Conservation (phyloP, 1,140 invertebrate species). For the Drosophila eugracilis region DNA sequence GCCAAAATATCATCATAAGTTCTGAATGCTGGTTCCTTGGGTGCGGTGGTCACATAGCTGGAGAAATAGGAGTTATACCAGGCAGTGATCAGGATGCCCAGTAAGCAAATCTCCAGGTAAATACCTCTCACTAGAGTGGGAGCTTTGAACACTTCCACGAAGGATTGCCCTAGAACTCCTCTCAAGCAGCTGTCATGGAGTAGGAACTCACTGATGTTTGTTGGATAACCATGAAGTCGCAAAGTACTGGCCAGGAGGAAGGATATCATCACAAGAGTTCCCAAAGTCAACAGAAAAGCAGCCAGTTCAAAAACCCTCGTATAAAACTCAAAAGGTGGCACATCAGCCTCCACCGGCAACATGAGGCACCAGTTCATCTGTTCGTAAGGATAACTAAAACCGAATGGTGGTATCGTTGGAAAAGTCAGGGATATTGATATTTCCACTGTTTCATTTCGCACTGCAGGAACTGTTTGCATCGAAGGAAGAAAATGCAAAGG, state of each 20-base stretch:
- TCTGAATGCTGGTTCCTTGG: constrained; percentile 49
- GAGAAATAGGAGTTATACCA: constrained; percentile 80
- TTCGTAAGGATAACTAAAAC: constrained; percentile 68
- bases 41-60: constrained; percentile 68
- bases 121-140: constrained; percentile 60
- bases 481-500: constrained; percentile 37
- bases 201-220: constrained; percentile 51
- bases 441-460: constrained; percentile 64
- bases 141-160: constrained; percentile 53
- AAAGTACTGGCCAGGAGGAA: constrained; percentile 39
- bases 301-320: constrained; percentile 63
- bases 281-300: constrained; percentile 59
- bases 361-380: constrained; percentile 69
- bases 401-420: constrained; percentile 37
- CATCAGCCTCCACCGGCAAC: constrained; percentile 69
- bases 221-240: constrained; percentile 49
- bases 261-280: constrained; percentile 47
- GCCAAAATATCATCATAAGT: constrained; percentile 66
- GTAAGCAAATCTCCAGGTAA: constrained; percentile 69
- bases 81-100: constrained; percentile 71
- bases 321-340: constrained; percentile 67
- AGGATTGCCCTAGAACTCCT: constrained; percentile 71
- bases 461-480: constrained; percentile 50
- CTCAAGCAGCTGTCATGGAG: constrained; percentile 70
- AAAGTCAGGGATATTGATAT: constrained; percentile 63